Conservation (phyloP, 2,797 vertebrate species). For the Streptopelia turtur region DNA sequence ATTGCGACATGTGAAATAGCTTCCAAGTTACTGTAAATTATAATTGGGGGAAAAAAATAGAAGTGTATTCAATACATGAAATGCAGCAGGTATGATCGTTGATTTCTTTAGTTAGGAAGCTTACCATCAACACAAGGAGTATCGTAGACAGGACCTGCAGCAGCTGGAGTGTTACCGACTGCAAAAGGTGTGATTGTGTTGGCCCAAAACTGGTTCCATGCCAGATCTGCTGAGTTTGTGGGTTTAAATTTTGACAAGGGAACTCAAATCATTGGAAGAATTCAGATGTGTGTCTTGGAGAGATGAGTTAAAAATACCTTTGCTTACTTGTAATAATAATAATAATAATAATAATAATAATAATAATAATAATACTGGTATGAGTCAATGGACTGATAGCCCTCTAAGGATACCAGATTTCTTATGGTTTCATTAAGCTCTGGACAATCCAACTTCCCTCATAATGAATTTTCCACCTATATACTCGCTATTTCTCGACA, state of each 20-base stretch:
- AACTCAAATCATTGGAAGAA: not conserved
- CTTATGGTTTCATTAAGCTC: not conserved
- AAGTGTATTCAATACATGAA: not conserved
- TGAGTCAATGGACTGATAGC: not conserved
- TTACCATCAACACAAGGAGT: not conserved
- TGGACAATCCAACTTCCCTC: not conserved
- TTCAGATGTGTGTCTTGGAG: not conserved
- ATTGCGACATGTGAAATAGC: not conserved
- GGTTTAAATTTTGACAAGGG: not conserved
- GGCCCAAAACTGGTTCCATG: accelerated
- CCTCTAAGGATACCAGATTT: not conserved
- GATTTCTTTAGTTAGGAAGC: not conserved
- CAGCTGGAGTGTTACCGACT: not conserved
- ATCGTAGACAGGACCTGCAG: not conserved
- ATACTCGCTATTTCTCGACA: not conserved
- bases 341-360: not conserved
- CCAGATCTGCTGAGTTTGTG: not conserved
- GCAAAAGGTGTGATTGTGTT: not conserved
- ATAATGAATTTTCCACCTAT: not conserved
- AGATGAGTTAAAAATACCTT: not conserved
- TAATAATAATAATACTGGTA: not conserved
- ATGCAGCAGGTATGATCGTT: not conserved
- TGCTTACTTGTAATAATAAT: not conserved
- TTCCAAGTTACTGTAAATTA: not conserved
- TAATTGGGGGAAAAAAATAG: not conserved